Evolutionary conservation across 2,797 vertebrate genomes (phyloP).

Genomic region (Notamacropus eugenii): DNA sequence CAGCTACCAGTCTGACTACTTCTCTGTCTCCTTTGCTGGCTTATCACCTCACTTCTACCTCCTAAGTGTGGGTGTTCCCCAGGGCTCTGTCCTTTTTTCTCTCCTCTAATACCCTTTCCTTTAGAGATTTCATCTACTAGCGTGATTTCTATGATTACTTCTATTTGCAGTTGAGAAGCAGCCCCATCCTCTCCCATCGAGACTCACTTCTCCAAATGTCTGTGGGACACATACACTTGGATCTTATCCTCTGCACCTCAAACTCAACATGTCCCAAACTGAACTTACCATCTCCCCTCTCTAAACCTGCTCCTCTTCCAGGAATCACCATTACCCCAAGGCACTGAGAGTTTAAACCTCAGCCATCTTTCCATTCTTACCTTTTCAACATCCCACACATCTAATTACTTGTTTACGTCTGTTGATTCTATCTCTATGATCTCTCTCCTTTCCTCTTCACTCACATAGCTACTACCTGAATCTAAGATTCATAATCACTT

Average conservation of each 20-base stretch:
- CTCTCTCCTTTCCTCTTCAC: not conserved
- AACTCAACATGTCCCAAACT: not conserved
- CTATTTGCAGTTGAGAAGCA: not conserved
- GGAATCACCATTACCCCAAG: not conserved
- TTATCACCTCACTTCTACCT: not conserved
- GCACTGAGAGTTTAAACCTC: not conserved
- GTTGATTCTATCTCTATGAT: not conserved
- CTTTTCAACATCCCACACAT: not conserved
- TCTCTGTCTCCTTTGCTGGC: not conserved
- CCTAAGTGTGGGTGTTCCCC: not conserved
- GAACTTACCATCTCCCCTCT: not conserved
- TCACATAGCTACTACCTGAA: not conserved
- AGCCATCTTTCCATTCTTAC: not conserved
- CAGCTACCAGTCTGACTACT: not conserved
- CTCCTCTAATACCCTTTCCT: not conserved
- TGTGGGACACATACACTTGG: not conserved
- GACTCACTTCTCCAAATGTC: not conserved
- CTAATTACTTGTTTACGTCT: not conserved
- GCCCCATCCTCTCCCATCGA: not conserved
- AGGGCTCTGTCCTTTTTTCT: not conserved
- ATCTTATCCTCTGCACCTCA: not conserved
- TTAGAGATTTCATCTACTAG: not conserved
- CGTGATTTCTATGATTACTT: not conserved
- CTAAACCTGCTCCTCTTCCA: not conserved
- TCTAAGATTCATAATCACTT: not conserved